A percentile compares a stretch with the other conserved stretches of the same genome.
Conservation (phyloP, 2,888 invertebrate genomes). For the Parnassius orleans region DNA sequence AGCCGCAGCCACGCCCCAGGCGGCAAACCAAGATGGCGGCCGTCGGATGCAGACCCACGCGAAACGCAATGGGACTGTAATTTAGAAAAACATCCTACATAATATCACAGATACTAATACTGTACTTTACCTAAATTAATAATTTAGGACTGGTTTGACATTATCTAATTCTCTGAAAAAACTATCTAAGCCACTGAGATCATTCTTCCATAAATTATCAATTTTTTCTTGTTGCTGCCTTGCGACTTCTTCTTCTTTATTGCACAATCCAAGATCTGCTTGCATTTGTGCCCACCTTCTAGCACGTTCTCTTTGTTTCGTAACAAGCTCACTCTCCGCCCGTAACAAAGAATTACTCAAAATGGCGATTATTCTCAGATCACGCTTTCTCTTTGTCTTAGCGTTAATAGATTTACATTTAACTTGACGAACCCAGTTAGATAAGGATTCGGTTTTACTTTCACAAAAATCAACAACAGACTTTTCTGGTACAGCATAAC, state of each 20-base stretch:
- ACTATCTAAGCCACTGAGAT: conserved; percentile 83
- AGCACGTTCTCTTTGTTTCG: conserved; percentile 83
- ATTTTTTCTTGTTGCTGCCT: conserved; percentile 69
- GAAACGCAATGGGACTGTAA: conserved; percentile 81
- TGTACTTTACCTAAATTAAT: conserved; percentile 63
- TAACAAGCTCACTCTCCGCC: conserved; percentile 82
- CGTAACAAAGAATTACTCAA: conserved; percentile 80
- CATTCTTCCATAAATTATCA: conserved; percentile 79
- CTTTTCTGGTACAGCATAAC: conserved; percentile 70
- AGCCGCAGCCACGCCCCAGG: conserved; percentile 80
- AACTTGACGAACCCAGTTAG: conserved; percentile 84
- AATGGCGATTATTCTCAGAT: conserved; percentile 84
- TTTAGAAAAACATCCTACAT: conserved; percentile 80
- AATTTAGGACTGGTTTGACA: conserved; percentile 73
- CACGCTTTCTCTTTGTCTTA: conserved; percentile 80
- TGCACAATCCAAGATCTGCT: conserved; percentile 71
- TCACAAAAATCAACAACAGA: conserved; percentile 75
- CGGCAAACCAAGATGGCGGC: conserved; percentile 82
- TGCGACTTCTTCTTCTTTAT: conserved; percentile 69
- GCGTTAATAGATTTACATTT: conserved; percentile 82
- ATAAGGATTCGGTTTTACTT: conserved; percentile 80
- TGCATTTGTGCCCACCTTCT: conserved; percentile 82
- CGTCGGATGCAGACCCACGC: conserved; percentile 79
- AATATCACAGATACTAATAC: conserved; percentile 74
- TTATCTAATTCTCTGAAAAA: conserved; percentile 84